phyloP scores from a whole-genome alignment of 2,113 vertebrate genomes.

The Phylloscopus trochiloides region DNA sequence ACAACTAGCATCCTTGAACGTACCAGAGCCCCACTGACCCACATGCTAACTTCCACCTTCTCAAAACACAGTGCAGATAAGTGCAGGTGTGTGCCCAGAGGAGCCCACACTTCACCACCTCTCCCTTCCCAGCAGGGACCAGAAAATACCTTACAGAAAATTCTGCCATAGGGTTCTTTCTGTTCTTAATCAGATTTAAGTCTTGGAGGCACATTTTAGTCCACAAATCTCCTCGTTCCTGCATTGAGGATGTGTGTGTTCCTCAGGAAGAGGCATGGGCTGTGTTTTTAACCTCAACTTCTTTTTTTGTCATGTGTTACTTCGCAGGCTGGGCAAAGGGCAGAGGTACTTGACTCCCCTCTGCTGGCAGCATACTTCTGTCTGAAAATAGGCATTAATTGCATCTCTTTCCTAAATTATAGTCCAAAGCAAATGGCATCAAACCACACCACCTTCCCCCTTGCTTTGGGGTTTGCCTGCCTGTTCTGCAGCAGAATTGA shows the following conservation, averaged over 20 bases:
- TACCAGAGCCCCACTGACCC: not conserved
- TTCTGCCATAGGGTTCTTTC: not conserved
- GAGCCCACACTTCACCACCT: not conserved
- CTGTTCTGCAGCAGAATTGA: not conserved
- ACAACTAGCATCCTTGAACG: rapidly evolving
- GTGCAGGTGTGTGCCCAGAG: rapidly evolving
- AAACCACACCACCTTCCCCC: not conserved
- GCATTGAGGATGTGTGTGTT: rapidly evolving
- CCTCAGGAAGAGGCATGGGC: not conserved
- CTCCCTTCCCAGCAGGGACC: not conserved
- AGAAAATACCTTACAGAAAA: not conserved
- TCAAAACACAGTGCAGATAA: not conserved
- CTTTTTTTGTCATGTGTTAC: rapidly evolving
- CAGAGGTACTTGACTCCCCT: not conserved
- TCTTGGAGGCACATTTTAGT: not conserved
- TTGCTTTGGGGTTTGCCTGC: not conserved
- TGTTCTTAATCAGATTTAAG: not conserved
- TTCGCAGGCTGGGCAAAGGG: not conserved
- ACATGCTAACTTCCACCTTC: not conserved
- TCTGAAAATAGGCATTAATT: not conserved
- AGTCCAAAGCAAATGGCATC: not conserved
- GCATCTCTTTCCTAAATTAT: not conserved
- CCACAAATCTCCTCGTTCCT: not conserved
- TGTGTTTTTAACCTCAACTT: not conserved
- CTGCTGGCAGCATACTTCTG: rapidly evolving